Evolutionary conservation across 2,113 vertebrate species (phyloP).

Genomic region (Anguilla rostrata): DNA sequence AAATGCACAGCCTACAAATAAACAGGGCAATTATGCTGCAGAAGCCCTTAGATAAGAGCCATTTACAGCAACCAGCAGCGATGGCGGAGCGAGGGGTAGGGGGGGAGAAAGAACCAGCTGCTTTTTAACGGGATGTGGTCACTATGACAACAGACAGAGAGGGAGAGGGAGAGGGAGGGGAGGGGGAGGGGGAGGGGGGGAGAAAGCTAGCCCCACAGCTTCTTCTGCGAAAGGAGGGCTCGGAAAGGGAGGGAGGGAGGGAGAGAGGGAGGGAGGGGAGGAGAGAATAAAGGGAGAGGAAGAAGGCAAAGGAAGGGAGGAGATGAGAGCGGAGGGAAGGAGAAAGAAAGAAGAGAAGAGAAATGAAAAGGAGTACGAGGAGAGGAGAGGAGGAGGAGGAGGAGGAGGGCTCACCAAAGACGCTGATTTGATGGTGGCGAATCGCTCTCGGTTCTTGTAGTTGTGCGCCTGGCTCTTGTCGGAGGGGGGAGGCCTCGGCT

Average conservation of each 20-base stretch:
- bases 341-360: not conserved
- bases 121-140: constrained; percentile 63
- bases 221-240: constrained; percentile 22
- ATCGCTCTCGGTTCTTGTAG: constrained; percentile 94
- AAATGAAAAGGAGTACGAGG: not conserved
- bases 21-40: constrained; percentile 17
- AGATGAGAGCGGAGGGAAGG: not conserved
- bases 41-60: not conserved
- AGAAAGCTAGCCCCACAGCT: constrained; percentile 33
- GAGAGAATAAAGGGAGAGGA: constrained; percentile 3
- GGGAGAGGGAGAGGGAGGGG: constrained; percentile 49
- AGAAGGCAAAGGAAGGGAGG: not conserved
- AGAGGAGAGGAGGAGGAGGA: constrained; percentile 19
- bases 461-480: constrained; percentile 90
- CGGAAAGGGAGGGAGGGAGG: constrained; percentile 38
- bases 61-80: constrained; percentile 11
- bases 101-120: constrained; percentile 37
- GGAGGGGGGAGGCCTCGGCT: constrained; percentile 83
- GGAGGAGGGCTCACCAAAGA: constrained; percentile 84
- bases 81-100: constrained; percentile 42
- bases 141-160: constrained; percentile 81
- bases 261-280: constrained; percentile 36
- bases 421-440: constrained; percentile 97
- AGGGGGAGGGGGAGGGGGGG: constrained; percentile 31
- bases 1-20: not conserved